Evolutionary conservation across 2,888 invertebrate genomes (phyloP).

Genomic region (Brachynemurus nebulosus): DNA sequence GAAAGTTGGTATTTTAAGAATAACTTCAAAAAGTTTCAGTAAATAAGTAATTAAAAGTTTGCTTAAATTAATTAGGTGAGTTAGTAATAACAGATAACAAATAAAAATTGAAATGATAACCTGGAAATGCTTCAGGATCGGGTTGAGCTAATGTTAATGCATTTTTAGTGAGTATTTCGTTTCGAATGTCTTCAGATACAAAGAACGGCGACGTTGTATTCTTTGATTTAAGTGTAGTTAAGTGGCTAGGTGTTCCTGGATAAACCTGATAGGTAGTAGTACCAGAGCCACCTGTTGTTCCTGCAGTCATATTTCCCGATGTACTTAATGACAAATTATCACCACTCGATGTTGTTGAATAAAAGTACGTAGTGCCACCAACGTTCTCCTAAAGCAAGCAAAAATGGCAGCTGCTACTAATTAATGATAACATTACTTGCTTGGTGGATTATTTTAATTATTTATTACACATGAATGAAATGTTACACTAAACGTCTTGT

Average conservation of each 20-base stretch:
- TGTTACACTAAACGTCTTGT: no score
- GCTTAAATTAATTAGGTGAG: no score
- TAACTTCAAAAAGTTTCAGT: no score
- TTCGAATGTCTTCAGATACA: constrained; percentile 68
- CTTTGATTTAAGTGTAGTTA: constrained; percentile 37
- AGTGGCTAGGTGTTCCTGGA: constrained; percentile 46
- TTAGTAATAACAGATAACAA: neutral
- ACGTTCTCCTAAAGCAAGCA: constrained; percentile 60
- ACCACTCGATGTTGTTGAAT: constrained; percentile 48
- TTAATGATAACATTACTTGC: no score
- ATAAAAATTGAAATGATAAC: constrained; percentile 21
- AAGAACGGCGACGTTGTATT: constrained; percentile 51
- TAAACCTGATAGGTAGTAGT: constrained; percentile 45
- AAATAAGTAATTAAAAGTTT: no score
- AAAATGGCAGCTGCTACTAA: no score
- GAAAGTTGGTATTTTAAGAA: no score
- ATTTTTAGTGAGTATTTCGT: constrained; percentile 63
- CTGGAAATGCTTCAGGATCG: constrained; percentile 48
- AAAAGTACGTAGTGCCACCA: constrained; percentile 92
- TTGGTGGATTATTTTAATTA: no score
- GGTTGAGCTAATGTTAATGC: constrained; percentile 58
- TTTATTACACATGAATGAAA: no score
- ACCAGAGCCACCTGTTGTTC: constrained; percentile 21
- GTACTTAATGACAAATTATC: constrained; percentile 14
- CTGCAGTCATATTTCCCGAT: constrained; percentile 12